Evolutionary conservation across 2,888 invertebrate genomes (phyloP).

Genomic region (Hartigia nigra): DNA sequence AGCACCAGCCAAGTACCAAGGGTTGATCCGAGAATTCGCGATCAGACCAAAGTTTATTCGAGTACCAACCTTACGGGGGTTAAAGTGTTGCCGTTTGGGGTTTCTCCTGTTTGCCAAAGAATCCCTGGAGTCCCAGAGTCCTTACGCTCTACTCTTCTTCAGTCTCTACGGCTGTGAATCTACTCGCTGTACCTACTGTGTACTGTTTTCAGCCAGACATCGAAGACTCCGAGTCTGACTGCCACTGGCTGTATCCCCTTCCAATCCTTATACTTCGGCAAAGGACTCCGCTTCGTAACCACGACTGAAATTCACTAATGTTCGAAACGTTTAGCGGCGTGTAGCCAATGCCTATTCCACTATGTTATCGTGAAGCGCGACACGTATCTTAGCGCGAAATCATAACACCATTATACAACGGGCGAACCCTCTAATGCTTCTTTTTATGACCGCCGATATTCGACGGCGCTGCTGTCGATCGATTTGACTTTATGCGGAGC

Average conservation of each 20-base stretch:
- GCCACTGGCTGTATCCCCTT: not conserved
- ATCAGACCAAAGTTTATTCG: constrained; percentile 56
- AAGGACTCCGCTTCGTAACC: not conserved
- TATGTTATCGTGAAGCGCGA: constrained; percentile 24
- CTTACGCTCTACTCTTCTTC: not conserved
- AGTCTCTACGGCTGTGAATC: not conserved
- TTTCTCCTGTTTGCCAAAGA: constrained; percentile 44
- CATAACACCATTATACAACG: constrained; percentile 57
- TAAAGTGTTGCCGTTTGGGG: constrained; percentile 53
- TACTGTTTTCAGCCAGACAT: not conserved
- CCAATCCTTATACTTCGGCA: not conserved
- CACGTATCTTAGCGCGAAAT: constrained; percentile 52
- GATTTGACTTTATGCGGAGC: constrained; percentile 53
- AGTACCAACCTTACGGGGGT: constrained; percentile 28
- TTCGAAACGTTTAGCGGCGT: constrained; percentile 46
- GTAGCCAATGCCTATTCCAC: constrained; percentile 19
- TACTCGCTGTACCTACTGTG: not conserved
- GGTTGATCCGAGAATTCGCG: constrained; percentile 47
- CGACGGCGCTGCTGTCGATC: constrained; percentile 54
- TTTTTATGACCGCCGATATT: constrained; percentile 59
- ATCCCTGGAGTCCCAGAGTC: not conserved
- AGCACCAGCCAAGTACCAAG: constrained; percentile 46
- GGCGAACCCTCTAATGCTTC: constrained; percentile 28
- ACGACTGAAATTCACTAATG: constrained; percentile 38
- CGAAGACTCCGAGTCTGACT: not conserved